Conservation (phyloP, 2,113 vertebrate genomes). For the Scytalopus superciliaris region DNA sequence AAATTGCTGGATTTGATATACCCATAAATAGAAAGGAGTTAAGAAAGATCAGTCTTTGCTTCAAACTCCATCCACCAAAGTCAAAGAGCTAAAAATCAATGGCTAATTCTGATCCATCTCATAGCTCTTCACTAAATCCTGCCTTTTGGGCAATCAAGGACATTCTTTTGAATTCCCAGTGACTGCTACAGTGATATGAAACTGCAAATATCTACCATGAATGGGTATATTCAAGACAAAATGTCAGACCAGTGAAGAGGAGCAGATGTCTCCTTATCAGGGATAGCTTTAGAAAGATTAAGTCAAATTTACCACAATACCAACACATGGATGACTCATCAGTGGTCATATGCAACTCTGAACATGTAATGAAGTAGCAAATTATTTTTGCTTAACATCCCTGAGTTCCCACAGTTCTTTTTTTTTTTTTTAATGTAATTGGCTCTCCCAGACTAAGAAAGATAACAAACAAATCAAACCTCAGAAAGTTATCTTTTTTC, state of each 20-base stretch:
- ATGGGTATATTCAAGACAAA: conserved; percentile 28
- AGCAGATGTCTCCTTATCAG: conserved; percentile 37
- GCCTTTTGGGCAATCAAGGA: not conserved
- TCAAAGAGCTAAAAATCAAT: not conserved
- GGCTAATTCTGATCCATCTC: not conserved
- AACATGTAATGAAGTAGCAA: not conserved
- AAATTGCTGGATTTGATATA: not conserved
- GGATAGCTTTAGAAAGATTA: conserved; percentile 6
- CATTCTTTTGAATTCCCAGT: conserved; percentile 9
- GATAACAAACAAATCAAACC: not conserved
- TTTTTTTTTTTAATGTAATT: not conserved
- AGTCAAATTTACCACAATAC: conserved; percentile 4
- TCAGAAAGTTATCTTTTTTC: not conserved
- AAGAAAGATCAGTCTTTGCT: not conserved
- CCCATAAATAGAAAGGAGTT: not conserved
- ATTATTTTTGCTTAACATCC: not conserved
- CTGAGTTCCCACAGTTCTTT: not conserved
- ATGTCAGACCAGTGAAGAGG: not conserved
- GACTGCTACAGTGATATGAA: not conserved
- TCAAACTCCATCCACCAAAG: not conserved
- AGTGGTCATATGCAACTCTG: not conserved
- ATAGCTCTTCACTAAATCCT: not conserved
- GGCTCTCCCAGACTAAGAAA: not conserved
- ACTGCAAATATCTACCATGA: conserved; percentile 5
- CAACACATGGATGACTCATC: conserved; percentile 17